phyloP scores from a whole-genome alignment of 2,888 invertebrate species.

The Ochropleura leucogaster region DNA sequence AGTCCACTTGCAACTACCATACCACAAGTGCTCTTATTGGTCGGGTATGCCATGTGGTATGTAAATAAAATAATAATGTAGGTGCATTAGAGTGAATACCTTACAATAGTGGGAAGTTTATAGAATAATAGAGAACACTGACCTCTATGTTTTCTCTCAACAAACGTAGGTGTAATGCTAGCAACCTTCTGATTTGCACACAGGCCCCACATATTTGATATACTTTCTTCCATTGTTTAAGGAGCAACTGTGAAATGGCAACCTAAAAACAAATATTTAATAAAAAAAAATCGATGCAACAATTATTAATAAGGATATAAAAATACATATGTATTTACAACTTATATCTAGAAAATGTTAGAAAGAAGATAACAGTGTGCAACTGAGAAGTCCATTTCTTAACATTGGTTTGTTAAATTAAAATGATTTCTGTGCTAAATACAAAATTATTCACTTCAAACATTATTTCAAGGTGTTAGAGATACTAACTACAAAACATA shows the following conservation, averaged over 20 bases:
- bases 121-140: conserved; percentile 5
- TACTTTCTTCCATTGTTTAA: conserved; percentile 88
- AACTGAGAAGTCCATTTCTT: not conserved
- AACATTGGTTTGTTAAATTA: not conserved
- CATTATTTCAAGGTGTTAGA: not conserved
- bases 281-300: not conserved
- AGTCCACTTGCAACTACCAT: not conserved
- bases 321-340: not conserved
- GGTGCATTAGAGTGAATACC: not conserved
- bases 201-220: conserved; percentile 79
- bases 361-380: not conserved
- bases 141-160: conserved; percentile 85
- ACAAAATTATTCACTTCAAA: not conserved
- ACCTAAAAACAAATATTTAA: conserved; percentile 78
- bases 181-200: conserved; percentile 84
- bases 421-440: not conserved
- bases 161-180: conserved; percentile 82
- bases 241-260: conserved; percentile 88
- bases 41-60: not conserved
- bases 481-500: not conserved
- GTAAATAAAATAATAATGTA: not conserved
- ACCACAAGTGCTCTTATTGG: no score
- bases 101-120: not conserved
- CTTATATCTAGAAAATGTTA: not conserved
- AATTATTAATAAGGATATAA: not conserved